These are phyloP conservation scores for Pheucticus melanocephalus DNA, from an alignment of 2,113 vertebrate genomes.

Conservation along the genomic window DNA sequence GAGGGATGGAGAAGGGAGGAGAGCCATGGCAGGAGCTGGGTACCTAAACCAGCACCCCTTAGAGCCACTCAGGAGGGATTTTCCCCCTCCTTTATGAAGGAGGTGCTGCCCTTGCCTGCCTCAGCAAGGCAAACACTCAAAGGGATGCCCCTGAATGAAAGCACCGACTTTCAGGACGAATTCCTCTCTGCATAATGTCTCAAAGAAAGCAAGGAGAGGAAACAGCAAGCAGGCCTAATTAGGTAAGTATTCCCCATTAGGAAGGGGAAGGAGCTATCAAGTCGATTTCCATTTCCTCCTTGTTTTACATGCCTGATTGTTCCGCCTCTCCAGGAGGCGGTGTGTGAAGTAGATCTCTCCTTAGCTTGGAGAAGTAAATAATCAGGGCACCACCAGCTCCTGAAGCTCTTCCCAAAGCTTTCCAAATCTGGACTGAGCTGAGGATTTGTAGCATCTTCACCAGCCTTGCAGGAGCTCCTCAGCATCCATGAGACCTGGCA, in stretches of 20 bases:
- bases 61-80: not conserved
- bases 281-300: slow-evolving; percentile 44
- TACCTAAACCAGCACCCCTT: not conserved
- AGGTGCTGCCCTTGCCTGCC: not conserved
- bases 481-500: not conserved
- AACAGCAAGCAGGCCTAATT: slow-evolving; percentile 31
- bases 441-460: not conserved
- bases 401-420: not conserved
- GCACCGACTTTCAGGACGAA: slow-evolving; percentile 18
- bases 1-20: not conserved
- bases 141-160: not conserved
- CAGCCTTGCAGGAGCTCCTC: not conserved
- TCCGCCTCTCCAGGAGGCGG: slow-evolving; percentile 33
- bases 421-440: not conserved
- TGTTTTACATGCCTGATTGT: slow-evolving; percentile 36
- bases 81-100: not conserved
- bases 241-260: slow-evolving; percentile 39
- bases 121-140: not conserved
- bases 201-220: slow-evolving; percentile 27
- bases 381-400: not conserved
- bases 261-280: slow-evolving; percentile 54
- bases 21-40: not conserved
- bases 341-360: slow-evolving; percentile 44
- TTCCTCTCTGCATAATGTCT: not conserved
- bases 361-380: slow-evolving; percentile 30